Evolutionary conservation across 1,140 invertebrate species (phyloP).

Genomic region (Cotesia vestalis): DNA sequence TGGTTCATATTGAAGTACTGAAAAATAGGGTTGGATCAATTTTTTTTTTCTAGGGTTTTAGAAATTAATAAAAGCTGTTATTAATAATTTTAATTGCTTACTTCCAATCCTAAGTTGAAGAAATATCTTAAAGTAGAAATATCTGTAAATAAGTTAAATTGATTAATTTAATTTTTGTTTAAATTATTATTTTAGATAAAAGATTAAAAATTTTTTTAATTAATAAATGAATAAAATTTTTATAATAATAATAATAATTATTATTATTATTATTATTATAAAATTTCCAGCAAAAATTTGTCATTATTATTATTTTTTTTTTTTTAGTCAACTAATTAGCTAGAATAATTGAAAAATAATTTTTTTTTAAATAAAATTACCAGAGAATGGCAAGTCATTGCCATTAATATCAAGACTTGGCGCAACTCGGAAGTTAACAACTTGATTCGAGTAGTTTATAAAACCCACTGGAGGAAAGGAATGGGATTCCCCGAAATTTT

Average conservation of each 20-base stretch:
- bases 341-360: slow-evolving; percentile 20
- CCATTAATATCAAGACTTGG: slow-evolving; percentile 67
- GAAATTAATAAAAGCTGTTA: too few relatives aligned
- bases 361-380: slow-evolving; percentile 46
- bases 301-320: too few relatives aligned
- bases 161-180: slow-evolving; percentile 9
- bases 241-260: too few relatives aligned
- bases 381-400: slow-evolving; percentile 69
- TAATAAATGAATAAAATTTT: too few relatives aligned
- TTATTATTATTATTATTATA: too few relatives aligned
- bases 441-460: slow-evolving; percentile 31
- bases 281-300: too few relatives aligned
- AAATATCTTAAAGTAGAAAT: slow-evolving; percentile 71
- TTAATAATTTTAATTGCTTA: not conserved
- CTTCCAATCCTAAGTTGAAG: slow-evolving; percentile 74
- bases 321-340: slow-evolving; percentile 6
- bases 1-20: slow-evolving; percentile 37
- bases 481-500: slow-evolving; percentile 14
- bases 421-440: slow-evolving; percentile 63
- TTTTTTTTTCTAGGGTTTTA: not conserved
- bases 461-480: not conserved
- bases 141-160: slow-evolving; percentile 60
- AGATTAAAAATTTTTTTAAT: too few relatives aligned
- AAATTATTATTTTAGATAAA: not conserved
- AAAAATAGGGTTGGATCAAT: slow-evolving; percentile 30